Conservation (phyloP, 2,113 vertebrate species). For the Pica pica region DNA sequence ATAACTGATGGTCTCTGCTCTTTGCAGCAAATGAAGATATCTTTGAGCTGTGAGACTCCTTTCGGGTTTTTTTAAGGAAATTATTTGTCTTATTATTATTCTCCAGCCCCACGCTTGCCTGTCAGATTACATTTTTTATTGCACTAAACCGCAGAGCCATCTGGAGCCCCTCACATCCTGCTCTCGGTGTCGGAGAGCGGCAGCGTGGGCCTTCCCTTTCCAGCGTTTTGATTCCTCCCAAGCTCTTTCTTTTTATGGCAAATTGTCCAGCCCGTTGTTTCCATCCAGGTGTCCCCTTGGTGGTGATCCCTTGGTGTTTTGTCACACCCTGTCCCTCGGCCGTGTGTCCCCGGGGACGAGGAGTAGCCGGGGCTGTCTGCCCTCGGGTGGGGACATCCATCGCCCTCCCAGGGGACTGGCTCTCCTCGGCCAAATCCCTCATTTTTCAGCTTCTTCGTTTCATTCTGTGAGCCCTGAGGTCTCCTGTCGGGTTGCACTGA, state of each 20-base stretch:
- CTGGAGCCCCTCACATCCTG: constrained; percentile 57
- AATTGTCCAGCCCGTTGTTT: fast-evolving
- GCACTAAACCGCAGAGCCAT: constrained; percentile 66
- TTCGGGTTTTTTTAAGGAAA: not conserved
- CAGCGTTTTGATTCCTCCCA: not conserved
- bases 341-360: not conserved
- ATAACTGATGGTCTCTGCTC: not conserved
- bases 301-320: not conserved
- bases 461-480: not conserved
- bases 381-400: not conserved
- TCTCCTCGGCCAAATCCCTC: not conserved
- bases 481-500: not conserved
- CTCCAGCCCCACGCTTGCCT: constrained; percentile 50
- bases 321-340: not conserved
- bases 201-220: not conserved
- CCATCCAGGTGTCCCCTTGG: fast-evolving
- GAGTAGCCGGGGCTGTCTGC: constrained; percentile 28
- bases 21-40: constrained; percentile 8
- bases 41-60: constrained; percentile 14
- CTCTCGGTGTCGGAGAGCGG: not conserved
- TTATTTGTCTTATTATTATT: constrained; percentile 44
- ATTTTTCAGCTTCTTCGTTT: not conserved
- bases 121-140: constrained; percentile 72
- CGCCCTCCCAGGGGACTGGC: not conserved
- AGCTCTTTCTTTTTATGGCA: not conserved